Base-by-base conservation (phyloP, 2,113 vertebrate genomes). In the Callipepla squamata region DNA sequence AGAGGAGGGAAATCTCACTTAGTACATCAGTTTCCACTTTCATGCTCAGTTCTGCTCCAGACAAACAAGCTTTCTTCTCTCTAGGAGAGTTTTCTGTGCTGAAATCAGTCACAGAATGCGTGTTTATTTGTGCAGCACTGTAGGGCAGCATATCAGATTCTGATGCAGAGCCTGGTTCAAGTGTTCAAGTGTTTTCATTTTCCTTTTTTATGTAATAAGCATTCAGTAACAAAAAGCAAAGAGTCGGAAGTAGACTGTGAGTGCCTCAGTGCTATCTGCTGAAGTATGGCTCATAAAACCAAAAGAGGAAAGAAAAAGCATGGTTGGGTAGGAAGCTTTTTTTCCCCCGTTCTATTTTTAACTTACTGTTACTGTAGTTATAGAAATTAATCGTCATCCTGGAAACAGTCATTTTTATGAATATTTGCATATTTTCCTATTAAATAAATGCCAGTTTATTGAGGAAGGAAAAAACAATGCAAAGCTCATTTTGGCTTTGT, bases 291-390 rank as follows among this genome's bases (percentile, higher is more conserved):
- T 65, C 58, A 18, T 61, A 47, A 83, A 61, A 75, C 23, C 20
- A 47, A 28, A 28, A 45, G 14, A 80, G 67, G 69, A 45, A 65
- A 45, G 68, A 67, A 57, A 57, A 32, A 58, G 5, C 4, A 68
- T 63, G 59, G 51, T 75, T 96, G 85, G 21, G 51, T 92, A 83
- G 90, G 79, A 94, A 95, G 87, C 76, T 90, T 83, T 88, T 20
- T 95, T 94, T 53, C 93, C 90, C 48, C 36, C 5, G 2, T 94
- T 94, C 93, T 95, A 76, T 88, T 93, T 96, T 94, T 96, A 90
- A 53, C 66, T 81, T 69, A 28, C 45, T 75, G 82, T 58, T 86
- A 78, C 57, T 84, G 51, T 80, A 84, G 48, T 45, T 57, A 58
- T 70, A 95, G 85, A 83, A 30, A 23, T 89, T 92, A 95, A 83